Conservation (phyloP, 2,113 vertebrate species). For the Hippocampus mohnikei region DNA sequence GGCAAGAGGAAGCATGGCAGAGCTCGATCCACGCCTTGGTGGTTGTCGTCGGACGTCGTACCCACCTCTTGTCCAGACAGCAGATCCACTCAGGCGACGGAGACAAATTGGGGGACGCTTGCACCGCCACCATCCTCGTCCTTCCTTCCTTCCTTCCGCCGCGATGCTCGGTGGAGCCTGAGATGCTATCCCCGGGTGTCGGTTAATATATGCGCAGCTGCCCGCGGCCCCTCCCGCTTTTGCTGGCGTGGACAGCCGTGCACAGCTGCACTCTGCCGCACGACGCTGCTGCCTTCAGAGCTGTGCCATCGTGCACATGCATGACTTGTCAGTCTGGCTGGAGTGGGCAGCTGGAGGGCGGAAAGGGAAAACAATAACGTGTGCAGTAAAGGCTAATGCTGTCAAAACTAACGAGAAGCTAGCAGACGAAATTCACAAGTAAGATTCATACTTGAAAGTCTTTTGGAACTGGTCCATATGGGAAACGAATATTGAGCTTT, state of each 20-base stretch:
- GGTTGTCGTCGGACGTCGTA: conserved; percentile 3
- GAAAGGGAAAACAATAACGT: conserved; percentile 4
- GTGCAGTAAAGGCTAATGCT: neutral
- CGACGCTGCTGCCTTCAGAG: conserved; percentile 19
- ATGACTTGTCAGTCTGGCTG: conserved; percentile 17
- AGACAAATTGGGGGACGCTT: conserved; percentile 77
- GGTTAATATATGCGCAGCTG: conserved; percentile 54
- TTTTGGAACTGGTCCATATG: no score
- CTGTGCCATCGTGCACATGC: conserved; percentile 29
- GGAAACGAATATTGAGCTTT: no score
- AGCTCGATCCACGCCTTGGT: neutral
- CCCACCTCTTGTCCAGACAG: conserved; percentile 94
- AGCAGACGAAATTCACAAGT: neutral
- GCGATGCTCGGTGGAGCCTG: conserved; percentile 34
- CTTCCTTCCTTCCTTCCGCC: conserved; percentile 89
- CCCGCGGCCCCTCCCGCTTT: conserved; percentile 50
- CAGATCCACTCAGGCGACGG: conserved; percentile 90
- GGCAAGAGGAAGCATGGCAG: neutral
- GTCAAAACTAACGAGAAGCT: neutral
- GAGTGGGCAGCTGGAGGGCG: conserved; percentile 12
- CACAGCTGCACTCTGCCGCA: conserved; percentile 26
- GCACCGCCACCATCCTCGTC: conserved; percentile 91
- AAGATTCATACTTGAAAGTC: no score
- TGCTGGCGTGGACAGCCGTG: conserved; percentile 20
- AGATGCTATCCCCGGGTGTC: conserved; percentile 50